Evolutionary conservation across 2,888 invertebrate species (phyloP).

Genomic region (Caenorhabditis imperialis): DNA sequence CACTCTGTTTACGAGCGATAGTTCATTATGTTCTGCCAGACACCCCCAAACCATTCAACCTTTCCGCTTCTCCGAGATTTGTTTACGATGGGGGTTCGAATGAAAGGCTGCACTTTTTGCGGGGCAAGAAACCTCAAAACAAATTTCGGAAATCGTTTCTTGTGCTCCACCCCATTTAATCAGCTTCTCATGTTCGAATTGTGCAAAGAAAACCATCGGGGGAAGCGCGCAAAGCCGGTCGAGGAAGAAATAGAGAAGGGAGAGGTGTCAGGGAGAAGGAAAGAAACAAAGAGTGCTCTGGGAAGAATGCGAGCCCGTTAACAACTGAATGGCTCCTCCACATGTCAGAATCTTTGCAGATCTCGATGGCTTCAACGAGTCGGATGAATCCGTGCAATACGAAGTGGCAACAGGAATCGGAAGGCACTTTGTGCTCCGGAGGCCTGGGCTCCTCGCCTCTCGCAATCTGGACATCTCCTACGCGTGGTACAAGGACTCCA

Average conservation of each 20-base stretch:
- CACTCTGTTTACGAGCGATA: too few relatives aligned
- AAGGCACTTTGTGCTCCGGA: conserved; percentile 44
- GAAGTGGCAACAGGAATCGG: conserved; percentile 49
- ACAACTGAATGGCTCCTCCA: too few relatives aligned
- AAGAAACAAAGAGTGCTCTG: too few relatives aligned
- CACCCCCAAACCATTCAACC: too few relatives aligned
- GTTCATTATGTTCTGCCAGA: too few relatives aligned
- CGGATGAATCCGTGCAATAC: conserved; percentile 43
- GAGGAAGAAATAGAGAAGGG: conserved; percentile 6
- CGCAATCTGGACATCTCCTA: conserved; percentile 32
- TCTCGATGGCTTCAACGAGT: conserved; percentile 47
- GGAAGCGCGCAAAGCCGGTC: conserved; percentile 19
- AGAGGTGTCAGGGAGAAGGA: conserved; percentile 10
- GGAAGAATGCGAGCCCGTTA: too few relatives aligned
- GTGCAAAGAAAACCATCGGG: conserved; percentile 46
- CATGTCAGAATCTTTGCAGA: conserved; percentile 41
- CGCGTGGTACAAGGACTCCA: conserved; percentile 45
- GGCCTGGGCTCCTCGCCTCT: conserved; percentile 37
- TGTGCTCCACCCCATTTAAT: conserved; percentile 31
- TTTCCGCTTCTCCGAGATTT: conserved; percentile 32
- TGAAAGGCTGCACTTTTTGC: too few relatives aligned
- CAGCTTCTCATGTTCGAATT: conserved; percentile 55
- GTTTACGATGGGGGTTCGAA: conserved; percentile 48
- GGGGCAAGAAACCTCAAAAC: neutral
- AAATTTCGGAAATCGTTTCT: conserved; percentile 1